Evolutionary conservation across 2,888 invertebrate genomes (phyloP).

Genomic region (Apodemia hepburni): DNA sequence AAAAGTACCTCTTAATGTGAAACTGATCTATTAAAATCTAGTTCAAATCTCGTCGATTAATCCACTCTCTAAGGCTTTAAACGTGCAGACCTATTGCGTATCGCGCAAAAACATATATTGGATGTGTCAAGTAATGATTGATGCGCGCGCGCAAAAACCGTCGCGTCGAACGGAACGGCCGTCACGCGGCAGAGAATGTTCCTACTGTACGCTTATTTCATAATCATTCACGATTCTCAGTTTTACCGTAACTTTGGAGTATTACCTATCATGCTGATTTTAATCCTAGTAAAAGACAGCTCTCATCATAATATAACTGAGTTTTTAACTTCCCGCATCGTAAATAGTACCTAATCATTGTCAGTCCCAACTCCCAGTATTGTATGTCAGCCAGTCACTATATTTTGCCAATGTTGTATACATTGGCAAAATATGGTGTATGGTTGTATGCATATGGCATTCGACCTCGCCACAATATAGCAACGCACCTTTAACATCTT

Average conservation of each 20-base stretch:
- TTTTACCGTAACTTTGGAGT: conserved; percentile 11
- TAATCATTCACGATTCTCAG: not conserved
- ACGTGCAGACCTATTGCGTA: conserved; percentile 33
- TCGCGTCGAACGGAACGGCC: conserved; percentile 60
- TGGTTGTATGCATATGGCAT: no score
- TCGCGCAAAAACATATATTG: conserved; percentile 71
- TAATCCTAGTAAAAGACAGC: not conserved
- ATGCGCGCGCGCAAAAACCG: conserved; percentile 67
- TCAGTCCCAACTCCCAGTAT: no score
- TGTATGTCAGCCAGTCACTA: no score
- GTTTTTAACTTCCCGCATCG: no score
- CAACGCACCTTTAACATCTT: no score
- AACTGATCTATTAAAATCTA: conserved; percentile 20
- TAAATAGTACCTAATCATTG: no score
- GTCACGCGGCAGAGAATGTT: conserved; percentile 52
- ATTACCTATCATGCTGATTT: not conserved
- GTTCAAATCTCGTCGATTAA: conserved; percentile 23
- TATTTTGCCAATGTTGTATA: no score
- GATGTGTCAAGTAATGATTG: conserved; percentile 77
- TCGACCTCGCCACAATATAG: no score
- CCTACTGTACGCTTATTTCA: conserved; percentile 32
- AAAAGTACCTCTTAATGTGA: not conserved
- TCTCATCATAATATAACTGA: no score
- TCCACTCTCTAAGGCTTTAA: conserved; percentile 30
- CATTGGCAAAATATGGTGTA: no score